A percentile compares a stretch with the other conserved stretches of the same genome.
phyloP scores from a whole-genome alignment of 2,888 invertebrate genomes.

The Mythimna albipuncta region DNA sequence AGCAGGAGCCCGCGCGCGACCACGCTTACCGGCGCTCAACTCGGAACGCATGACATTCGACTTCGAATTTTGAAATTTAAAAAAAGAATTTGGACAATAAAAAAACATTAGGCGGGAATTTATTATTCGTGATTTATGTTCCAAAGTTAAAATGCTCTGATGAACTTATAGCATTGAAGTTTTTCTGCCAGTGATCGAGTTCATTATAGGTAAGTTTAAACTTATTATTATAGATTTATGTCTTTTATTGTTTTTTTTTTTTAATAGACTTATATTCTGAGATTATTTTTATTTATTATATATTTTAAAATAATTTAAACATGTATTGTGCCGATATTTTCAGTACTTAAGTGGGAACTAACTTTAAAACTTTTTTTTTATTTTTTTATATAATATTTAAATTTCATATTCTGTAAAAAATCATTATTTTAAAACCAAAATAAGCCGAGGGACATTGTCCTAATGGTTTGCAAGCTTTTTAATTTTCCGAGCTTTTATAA shows the following conservation, averaged over 20 bases:
- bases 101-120: conserved; percentile 55
- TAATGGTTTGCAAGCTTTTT: conserved; percentile 7
- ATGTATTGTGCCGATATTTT: not conserved
- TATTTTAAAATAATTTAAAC: not conserved
- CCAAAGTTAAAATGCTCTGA: conserved; percentile 69
- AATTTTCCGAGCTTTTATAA: conserved; percentile 26
- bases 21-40: conserved; percentile 53
- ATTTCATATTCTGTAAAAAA: not conserved
- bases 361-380: not conserved
- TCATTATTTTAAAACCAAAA: not conserved
- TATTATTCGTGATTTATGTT: conserved; percentile 67
- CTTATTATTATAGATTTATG: conserved; percentile 4
- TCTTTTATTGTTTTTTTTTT: not conserved
- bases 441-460: not conserved
- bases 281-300: not conserved
- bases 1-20: conserved; percentile 79
- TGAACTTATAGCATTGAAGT: conserved; percentile 67
- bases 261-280: not conserved
- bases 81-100: conserved; percentile 51
- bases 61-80: conserved; percentile 51
- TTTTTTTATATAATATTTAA: no score
- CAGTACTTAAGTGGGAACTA: not conserved
- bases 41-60: conserved; percentile 65
- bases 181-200: conserved; percentile 60
- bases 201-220: conserved; percentile 73